A percentile compares a stretch with the other conserved stretches of the same genome.
These are phyloP conservation scores for Manacus vitellinus DNA, from an alignment of 2,113 vertebrate species.

Conservation along the genomic window DNA sequence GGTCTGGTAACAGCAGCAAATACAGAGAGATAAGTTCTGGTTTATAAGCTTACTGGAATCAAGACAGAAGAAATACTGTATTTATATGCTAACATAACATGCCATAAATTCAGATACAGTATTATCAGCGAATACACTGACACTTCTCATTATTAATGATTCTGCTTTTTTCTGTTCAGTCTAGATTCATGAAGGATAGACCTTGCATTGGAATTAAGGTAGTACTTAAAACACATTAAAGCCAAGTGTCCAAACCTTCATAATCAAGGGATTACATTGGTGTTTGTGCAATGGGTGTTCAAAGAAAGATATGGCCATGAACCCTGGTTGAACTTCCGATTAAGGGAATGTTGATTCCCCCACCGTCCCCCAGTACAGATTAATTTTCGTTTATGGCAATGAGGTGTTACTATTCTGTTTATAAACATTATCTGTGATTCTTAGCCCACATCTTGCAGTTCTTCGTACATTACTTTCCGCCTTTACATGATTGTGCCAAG, in stretches of 20 bases:
- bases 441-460: background rate
- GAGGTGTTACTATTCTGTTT: background rate
- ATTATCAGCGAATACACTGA: background rate
- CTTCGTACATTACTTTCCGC: background rate
- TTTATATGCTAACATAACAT: constrained; percentile 10
- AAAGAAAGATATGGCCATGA: background rate
- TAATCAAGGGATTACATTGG: background rate
- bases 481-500: background rate
- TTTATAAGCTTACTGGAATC: background rate
- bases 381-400: background rate
- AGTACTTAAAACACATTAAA: background rate
- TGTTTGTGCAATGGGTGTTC: background rate
- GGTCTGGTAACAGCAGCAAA: background rate
- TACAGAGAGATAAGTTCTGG: background rate
- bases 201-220: background rate
- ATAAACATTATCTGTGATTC: background rate
- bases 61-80: constrained; percentile 6
- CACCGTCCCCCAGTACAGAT: background rate
- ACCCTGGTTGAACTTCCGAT: background rate
- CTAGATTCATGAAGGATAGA: background rate
- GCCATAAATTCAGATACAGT: background rate
- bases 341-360: background rate
- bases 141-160: constrained; percentile 3
- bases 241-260: background rate
- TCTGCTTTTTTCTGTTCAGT: background rate